Evolutionary conservation across 2,888 invertebrate species (phyloP).

Genomic region (Ormyrus rosae): DNA sequence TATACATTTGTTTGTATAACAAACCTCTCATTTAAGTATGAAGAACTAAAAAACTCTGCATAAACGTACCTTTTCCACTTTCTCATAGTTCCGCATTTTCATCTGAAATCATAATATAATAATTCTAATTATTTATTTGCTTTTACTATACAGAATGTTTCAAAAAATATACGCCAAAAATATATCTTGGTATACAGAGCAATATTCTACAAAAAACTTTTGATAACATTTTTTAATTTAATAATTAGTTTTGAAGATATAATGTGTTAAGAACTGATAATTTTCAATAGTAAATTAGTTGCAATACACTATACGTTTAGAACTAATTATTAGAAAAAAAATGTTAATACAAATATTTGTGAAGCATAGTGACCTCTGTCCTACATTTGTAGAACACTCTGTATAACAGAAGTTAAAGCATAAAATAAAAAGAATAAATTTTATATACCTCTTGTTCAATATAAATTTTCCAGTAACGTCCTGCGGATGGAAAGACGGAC

Average conservation of each 20-base stretch:
- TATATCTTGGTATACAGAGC: not conserved
- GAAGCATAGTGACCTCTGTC: too few species aligned
- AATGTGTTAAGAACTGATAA: not conserved
- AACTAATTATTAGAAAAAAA: too few species aligned
- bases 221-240: not conserved
- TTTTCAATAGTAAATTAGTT: too few species aligned
- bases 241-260: constrained; percentile 57
- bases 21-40: constrained; percentile 52
- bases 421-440: constrained; percentile 4
- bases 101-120: constrained; percentile 83
- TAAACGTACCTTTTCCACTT: constrained; percentile 96
- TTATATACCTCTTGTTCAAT: constrained; percentile 93
- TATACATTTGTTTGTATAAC: constrained; percentile 33
- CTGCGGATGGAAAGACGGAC: constrained; percentile 95
- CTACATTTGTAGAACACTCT: too few species aligned
- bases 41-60: constrained; percentile 55
- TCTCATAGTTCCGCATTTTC: constrained; percentile 97
- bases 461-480: constrained; percentile 99
- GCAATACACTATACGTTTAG: too few species aligned
- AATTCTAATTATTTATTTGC: too few species aligned
- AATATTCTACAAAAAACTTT: constrained; percentile 4
- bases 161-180: too few species aligned
- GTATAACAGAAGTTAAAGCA: not conserved
- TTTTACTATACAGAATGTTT: too few species aligned
- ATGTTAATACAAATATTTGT: too few species aligned